Percentiles rank a stretch among this genome's conserved stretches.
Evolutionary conservation across 2,797 vertebrate genomes (phyloP).

Genomic region (Characodon lateralis): DNA sequence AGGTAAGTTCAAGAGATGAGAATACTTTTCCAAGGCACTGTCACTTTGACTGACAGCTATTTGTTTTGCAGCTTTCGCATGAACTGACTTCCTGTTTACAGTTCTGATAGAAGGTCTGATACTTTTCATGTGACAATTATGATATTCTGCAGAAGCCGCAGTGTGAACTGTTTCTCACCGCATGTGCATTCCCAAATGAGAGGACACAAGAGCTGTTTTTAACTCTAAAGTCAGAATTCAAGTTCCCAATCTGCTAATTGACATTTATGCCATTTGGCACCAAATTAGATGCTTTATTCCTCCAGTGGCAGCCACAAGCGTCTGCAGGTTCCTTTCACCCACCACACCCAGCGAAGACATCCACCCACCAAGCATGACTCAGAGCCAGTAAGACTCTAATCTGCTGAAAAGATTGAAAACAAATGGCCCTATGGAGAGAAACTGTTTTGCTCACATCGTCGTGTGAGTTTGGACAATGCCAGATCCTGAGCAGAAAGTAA

Average conservation of each 20-base stretch:
- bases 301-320: conserved; percentile 45
- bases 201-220: conserved; percentile 27
- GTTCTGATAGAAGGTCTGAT: conserved; percentile 7
- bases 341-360: conserved; percentile 74
- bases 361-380: conserved; percentile 77
- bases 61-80: conserved; percentile 26
- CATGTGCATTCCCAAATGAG: conserved; percentile 14
- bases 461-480: conserved; percentile 57
- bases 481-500: conserved; percentile 48
- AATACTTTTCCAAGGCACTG: neutral
- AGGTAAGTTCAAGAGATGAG: neutral
- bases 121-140: conserved; percentile 14
- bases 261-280: conserved; percentile 52
- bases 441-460: conserved; percentile 41
- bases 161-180: conserved; percentile 3
- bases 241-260: conserved; percentile 48
- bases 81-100: conserved; percentile 15
- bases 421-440: conserved; percentile 69
- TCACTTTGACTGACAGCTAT: conserved; percentile 11
- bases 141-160: conserved; percentile 1
- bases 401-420: conserved; percentile 67
- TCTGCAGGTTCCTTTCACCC: conserved; percentile 56
- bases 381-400: conserved; percentile 68
- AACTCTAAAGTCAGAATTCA: conserved; percentile 46
- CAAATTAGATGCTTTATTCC: conserved; percentile 61